Evolutionary conservation across 2,113 vertebrate genomes (phyloP).

Genomic region (Cynoglossus semilaevis): DNA sequence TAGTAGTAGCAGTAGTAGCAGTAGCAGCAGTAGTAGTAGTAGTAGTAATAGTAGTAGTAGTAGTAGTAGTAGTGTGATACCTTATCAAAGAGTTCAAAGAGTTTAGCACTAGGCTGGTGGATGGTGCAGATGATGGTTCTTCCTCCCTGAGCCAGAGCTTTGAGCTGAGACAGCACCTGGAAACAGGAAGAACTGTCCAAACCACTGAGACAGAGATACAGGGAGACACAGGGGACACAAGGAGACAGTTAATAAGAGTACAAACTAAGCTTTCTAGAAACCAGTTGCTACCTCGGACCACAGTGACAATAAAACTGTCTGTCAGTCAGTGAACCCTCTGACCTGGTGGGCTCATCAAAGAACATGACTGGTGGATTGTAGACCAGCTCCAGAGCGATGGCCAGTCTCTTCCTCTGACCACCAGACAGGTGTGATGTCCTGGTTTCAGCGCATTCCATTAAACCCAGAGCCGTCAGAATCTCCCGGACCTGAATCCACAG

Average conservation of each 20-base stretch:
- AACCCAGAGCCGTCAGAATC: slow-evolving; percentile 90
- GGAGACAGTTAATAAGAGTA: too few species aligned
- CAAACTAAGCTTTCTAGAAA: too few species aligned
- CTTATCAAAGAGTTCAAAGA: slow-evolving; percentile 97
- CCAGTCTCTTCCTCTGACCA: slow-evolving; percentile 92
- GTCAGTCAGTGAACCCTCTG: slow-evolving; percentile 15
- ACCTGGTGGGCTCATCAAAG: slow-evolving; percentile 98
- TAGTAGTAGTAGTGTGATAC: slow-evolving; percentile 55
- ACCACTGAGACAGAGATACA: slow-evolving; percentile 74
- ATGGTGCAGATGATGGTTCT: slow-evolving; percentile 97
- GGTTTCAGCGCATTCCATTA: slow-evolving; percentile 87
- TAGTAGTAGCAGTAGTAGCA: too few species aligned
- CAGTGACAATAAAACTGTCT: too few species aligned
- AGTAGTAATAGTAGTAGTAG: too few species aligned
- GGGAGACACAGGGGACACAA: background rate
- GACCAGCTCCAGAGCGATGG: slow-evolving; percentile 94
- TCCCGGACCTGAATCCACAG: slow-evolving; percentile 82
- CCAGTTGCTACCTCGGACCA: too few species aligned
- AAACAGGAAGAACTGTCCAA: slow-evolving; percentile 94
- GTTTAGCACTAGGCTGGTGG: slow-evolving; percentile 97
- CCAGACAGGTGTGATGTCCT: slow-evolving; percentile 89
- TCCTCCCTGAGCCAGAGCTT: slow-evolving; percentile 90
- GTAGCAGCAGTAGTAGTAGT: too few species aligned
- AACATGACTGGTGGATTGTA: slow-evolving; percentile 98
- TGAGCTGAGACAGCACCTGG: slow-evolving; percentile 94